phyloP scores from a whole-genome alignment of 2,113 vertebrate species.

The Atherinomorus stipes region DNA sequence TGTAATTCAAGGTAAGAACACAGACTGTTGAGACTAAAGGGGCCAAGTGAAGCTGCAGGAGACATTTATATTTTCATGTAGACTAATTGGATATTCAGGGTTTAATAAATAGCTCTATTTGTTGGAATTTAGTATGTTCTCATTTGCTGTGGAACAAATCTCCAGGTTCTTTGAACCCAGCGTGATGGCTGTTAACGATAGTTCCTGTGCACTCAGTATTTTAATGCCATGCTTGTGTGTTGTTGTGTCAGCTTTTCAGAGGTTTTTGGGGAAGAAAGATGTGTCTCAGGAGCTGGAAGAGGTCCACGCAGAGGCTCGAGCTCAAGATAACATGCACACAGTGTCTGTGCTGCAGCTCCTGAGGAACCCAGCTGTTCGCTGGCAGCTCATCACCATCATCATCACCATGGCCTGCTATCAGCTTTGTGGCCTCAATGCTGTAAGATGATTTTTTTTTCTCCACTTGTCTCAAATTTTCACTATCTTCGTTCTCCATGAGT shows the following conservation, averaged over 20 bases:
- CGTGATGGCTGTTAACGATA: conserved; percentile 4
- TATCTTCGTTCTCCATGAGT: not conserved
- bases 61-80: not conserved
- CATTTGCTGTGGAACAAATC: conserved; percentile 4
- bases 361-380: conserved; percentile 78
- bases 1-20: not conserved
- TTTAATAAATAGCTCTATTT: conserved; percentile 10
- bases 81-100: not conserved
- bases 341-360: conserved; percentile 86
- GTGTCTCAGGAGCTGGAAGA: conserved; percentile 90
- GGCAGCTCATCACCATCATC: conserved; percentile 89
- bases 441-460: conserved; percentile 75
- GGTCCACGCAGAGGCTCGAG: conserved; percentile 83
- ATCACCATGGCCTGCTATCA: conserved; percentile 95
- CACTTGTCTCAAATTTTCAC: not conserved
- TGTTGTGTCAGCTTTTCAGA: conserved; percentile 87
- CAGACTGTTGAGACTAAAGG: conserved; percentile 1
- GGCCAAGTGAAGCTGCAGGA: not conserved
- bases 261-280: conserved; percentile 89
- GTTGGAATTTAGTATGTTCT: not conserved
- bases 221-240: conserved; percentile 13
- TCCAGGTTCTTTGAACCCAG: conserved; percentile 28
- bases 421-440: conserved; percentile 94
- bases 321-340: conserved; percentile 81
- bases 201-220: not conserved